phyloP scores from a whole-genome alignment of 2,113 vertebrate genomes.

The Serinus canaria region DNA sequence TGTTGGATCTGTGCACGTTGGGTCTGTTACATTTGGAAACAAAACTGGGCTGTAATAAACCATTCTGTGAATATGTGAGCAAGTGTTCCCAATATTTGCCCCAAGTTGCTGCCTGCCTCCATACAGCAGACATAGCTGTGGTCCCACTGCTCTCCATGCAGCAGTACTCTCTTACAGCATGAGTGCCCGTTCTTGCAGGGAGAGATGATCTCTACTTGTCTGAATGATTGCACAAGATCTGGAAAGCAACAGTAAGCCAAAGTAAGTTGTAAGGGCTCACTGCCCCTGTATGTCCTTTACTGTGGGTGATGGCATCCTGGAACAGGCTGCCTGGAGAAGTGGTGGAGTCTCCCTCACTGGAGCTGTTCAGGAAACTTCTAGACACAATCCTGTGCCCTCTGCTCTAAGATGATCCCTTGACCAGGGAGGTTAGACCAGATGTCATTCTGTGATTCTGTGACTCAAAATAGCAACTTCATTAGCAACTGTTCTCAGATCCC shows the following conservation, averaged over 20 bases:
- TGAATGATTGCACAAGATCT: neutral
- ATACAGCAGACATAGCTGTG: accelerated
- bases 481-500: neutral
- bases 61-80: accelerated
- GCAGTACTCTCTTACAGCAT: accelerated
- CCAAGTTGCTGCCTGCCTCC: neutral
- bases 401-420: neutral
- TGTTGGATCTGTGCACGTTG: accelerated
- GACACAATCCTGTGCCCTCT: neutral
- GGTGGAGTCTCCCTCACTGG: neutral
- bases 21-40: accelerated
- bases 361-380: neutral
- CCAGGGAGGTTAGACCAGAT: neutral
- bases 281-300: too few species aligned
- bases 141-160: neutral
- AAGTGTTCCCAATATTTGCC: accelerated
- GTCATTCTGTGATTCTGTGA: neutral
- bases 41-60: accelerated
- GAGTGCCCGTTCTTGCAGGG: accelerated
- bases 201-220: neutral
- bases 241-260: neutral
- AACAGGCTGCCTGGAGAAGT: neutral
- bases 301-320: neutral
- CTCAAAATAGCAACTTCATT: neutral
- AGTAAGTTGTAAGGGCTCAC: neutral